Evolutionary conservation across 2,113 vertebrate genomes (phyloP), one percentile per base, ranked within the genome.

Genomic region (Motacilla alba): DNA sequence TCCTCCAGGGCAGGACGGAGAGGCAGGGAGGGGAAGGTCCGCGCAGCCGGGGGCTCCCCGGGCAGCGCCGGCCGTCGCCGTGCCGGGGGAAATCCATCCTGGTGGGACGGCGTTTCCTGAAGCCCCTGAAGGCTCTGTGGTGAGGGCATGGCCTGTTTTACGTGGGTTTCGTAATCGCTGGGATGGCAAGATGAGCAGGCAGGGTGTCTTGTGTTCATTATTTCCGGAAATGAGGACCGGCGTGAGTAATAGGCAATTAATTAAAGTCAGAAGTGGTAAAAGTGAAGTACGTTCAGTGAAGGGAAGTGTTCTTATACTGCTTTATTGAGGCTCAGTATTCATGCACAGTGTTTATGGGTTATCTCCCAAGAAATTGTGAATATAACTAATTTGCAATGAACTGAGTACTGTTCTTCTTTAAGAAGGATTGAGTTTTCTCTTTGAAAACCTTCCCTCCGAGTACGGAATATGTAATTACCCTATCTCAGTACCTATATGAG

Each of bases 91-190:
- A 10, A 2, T 15, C 67, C 10, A 3, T 35, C 31, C 20, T 20
- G 6, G 2, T 3, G 9, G 15, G 27, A 9, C 27, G 18, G 30
- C 3, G 10, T 9, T 39, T 44, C 17, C 24, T n/a, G 44, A 1
- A 31, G 50, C 13, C 26, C 14, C 46, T 17, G 13, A 20, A 43
- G 89, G 70, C 41, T 14, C 10, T 11, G 21, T 5, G 11, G 23
- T 9, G 59, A 17, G 44, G 35, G 23, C 43, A 31, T 3, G 66
- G 55, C 35, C 55, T 46, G 21, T 4, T 35, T 2, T 3, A 3
- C 15, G 11, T 6, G 9, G 15, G 14, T 14, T 27, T 28, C 6
- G 12, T n/a, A 6, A 4, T 55, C 13, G 4, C 9, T 41, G 59
- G 41, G 22, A 0, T n/a, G 12, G 39, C 27, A 28, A 24, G 11